These are phyloP conservation scores for Aselliscus stoliczkanus DNA, from an alignment of 2,797 vertebrate species.

Conservation along the genomic window DNA sequence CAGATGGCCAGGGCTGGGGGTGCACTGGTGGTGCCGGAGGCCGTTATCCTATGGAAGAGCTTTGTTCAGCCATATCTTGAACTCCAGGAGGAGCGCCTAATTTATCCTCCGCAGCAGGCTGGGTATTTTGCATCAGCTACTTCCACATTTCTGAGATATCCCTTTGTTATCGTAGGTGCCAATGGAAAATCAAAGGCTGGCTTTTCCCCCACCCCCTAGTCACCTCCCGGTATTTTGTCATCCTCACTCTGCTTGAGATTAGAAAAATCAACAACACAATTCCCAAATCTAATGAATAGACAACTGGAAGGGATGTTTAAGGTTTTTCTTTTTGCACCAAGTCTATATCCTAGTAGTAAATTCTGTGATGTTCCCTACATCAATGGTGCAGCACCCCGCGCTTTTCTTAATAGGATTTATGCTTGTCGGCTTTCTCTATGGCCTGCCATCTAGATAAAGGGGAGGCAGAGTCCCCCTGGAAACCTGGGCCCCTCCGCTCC, in stretches of 20 bases:
- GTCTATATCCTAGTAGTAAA: constrained; percentile 56
- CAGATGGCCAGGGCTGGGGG: constrained; percentile 65
- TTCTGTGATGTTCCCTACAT: constrained; percentile 56
- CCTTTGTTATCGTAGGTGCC: constrained; percentile 75
- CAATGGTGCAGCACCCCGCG: constrained; percentile 58
- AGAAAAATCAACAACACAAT: constrained; percentile 47
- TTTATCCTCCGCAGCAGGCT: constrained; percentile 72
- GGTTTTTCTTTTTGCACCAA: constrained; percentile 45
- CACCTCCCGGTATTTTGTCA: constrained; percentile 4
- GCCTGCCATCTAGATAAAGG: constrained; percentile 66
- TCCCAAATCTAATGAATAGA: constrained; percentile 1
- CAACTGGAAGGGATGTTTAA: constrained; percentile 45
- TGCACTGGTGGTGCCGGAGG: constrained; percentile 58
- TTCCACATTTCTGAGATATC: constrained; percentile 75
- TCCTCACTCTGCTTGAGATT: constrained; percentile 33
- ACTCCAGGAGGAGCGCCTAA: constrained; percentile 76
- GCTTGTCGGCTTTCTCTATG: constrained; percentile 52
- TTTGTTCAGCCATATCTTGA: constrained; percentile 76
- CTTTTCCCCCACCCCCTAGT: neutral
- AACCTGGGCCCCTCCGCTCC: constrained; percentile 74
- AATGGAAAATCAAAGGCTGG: constrained; percentile 73
- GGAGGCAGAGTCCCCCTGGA: constrained; percentile 67
- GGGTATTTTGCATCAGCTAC: constrained; percentile 65
- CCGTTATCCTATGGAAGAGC: constrained; percentile 77
- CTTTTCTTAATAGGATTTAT: constrained; percentile 79